phyloP scores from a whole-genome alignment of 2,113 vertebrate genomes.

The Nannospalax galili region DNA sequence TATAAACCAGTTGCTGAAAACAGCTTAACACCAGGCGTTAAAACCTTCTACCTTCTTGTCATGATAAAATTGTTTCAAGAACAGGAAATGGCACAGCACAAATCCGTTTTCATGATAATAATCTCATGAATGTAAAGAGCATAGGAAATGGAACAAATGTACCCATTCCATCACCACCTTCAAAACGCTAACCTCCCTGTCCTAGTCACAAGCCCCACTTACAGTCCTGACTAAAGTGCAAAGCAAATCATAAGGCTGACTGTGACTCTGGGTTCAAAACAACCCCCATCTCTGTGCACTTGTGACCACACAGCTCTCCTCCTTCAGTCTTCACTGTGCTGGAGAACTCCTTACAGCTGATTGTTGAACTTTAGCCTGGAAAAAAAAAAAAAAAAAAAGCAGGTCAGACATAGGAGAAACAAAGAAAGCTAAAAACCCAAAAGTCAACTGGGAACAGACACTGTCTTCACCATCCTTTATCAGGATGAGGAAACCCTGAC shows the following conservation, averaged over 20 bases:
- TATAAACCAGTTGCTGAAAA: conserved; percentile 73
- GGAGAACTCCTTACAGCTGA: conserved; percentile 18
- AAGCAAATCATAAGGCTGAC: conserved; percentile 45
- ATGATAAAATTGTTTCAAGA: conserved; percentile 81
- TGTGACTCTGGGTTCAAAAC: neutral
- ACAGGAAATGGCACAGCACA: conserved; percentile 83
- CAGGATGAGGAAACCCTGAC: conserved; percentile 53
- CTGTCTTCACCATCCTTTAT: conserved; percentile 46
- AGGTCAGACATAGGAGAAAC: conserved; percentile 46
- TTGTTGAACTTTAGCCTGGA: conserved; percentile 32
- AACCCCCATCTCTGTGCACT: neutral
- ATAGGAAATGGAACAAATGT: conserved; percentile 83
- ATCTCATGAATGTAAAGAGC: conserved; percentile 82
- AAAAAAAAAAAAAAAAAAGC: conserved; percentile 27
- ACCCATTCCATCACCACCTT: conserved; percentile 79
- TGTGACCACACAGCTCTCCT: neutral
- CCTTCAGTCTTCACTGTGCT: neutral
- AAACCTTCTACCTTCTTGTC: conserved; percentile 83
- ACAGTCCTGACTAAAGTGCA: conserved; percentile 51
- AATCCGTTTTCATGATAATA: conserved; percentile 83
- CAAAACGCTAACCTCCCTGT: conserved; percentile 70
- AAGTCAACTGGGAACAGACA: conserved; percentile 23
- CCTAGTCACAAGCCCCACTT: conserved; percentile 64
- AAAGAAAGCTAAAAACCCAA: conserved; percentile 56
- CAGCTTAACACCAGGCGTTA: conserved; percentile 77